Evolutionary conservation across 2,113 vertebrate species (phyloP).

Genomic region (Corythaixoides concolor): DNA sequence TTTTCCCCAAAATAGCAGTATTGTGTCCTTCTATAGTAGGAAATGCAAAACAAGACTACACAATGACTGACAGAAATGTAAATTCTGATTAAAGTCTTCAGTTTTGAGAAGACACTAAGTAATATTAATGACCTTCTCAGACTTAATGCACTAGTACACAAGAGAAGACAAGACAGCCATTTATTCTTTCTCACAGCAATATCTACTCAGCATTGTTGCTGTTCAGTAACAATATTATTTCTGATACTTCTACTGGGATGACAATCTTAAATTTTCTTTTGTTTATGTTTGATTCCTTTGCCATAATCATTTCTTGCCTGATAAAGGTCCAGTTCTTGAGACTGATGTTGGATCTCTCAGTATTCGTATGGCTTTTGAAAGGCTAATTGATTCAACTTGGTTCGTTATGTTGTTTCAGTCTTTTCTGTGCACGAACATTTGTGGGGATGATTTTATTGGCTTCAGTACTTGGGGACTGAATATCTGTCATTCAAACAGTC

Average conservation of each 20-base stretch:
- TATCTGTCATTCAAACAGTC: not conserved
- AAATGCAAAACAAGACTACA: not conserved
- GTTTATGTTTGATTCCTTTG: not conserved
- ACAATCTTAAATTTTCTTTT: not conserved
- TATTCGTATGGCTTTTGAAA: not conserved
- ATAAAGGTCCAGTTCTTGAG: not conserved
- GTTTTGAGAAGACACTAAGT: not conserved
- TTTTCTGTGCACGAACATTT: not conserved
- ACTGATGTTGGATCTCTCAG: not conserved
- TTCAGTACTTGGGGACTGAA: not conserved
- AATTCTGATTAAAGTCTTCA: not conserved
- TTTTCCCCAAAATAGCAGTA: not conserved
- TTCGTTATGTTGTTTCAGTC: not conserved
- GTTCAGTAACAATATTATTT: not conserved
- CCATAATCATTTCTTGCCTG: not conserved
- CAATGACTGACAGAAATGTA: not conserved
- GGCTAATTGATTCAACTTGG: not conserved
- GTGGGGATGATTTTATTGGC: not conserved
- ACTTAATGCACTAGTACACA: not conserved
- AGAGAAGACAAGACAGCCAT: not conserved
- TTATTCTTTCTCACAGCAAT: not conserved
- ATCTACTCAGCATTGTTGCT: fast-evolving
- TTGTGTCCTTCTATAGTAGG: not conserved
- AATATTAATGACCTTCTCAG: not conserved
- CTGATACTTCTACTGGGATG: not conserved